Evolutionary conservation across 2,888 invertebrate species (phyloP).

Genomic region (Glaucopsyche alexis): DNA sequence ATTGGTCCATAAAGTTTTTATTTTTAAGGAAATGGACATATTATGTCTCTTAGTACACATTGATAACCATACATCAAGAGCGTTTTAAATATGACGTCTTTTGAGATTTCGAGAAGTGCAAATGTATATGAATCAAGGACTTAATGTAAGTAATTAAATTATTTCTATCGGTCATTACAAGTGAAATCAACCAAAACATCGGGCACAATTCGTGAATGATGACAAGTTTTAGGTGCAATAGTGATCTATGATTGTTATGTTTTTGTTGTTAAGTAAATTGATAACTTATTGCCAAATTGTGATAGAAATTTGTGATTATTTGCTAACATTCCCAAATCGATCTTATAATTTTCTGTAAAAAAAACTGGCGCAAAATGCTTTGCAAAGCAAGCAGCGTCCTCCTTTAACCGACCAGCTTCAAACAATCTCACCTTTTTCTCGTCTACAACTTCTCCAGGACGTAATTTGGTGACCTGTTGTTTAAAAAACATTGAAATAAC

Average conservation of each 20-base stretch:
- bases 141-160: slow-evolving; percentile 17
- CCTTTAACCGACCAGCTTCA: slow-evolving; percentile 75
- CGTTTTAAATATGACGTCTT: not conserved
- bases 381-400: slow-evolving; percentile 78
- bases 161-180: slow-evolving; percentile 6
- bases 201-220: slow-evolving; percentile 21
- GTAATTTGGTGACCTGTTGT: slow-evolving; percentile 91
- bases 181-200: slow-evolving; percentile 22
- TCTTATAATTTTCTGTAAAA: slow-evolving; percentile 35
- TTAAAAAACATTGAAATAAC: slow-evolving; percentile 72
- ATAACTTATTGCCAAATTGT: slow-evolving; percentile 23
- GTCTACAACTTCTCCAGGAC: slow-evolving; percentile 95
- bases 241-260: slow-evolving; percentile 27
- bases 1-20: not conserved
- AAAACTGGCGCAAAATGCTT: slow-evolving; percentile 69
- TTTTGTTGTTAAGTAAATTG: slow-evolving; percentile 20
- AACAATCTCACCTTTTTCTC: slow-evolving; percentile 93
- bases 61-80: not conserved
- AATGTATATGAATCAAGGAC: not conserved
- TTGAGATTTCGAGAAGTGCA: not conserved
- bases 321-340: slow-evolving; percentile 39
- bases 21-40: not conserved
- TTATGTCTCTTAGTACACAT: not conserved
- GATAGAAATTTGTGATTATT: slow-evolving; percentile 27
- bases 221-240: slow-evolving; percentile 18